phyloP scores from a whole-genome alignment of 2,888 invertebrate species.

The Agrilus cyanescens region DNA sequence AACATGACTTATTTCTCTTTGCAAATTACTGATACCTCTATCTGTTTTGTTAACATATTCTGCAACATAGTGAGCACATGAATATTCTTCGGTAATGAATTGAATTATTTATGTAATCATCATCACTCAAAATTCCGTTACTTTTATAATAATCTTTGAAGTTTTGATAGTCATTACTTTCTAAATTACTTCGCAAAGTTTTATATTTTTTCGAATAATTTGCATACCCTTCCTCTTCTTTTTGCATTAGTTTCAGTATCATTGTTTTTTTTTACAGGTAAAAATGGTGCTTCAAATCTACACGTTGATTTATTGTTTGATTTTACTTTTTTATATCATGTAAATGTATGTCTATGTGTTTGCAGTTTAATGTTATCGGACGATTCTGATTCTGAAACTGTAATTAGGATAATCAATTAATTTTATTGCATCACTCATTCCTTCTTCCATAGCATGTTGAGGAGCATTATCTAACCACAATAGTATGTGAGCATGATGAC shows the following conservation, averaged over 20 bases:
- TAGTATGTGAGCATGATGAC: conserved; percentile 18
- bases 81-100: conserved; percentile 30
- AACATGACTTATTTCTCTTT: too few species aligned
- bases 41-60: conserved; percentile 32
- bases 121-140: conserved; percentile 19
- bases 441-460: conserved; percentile 10
- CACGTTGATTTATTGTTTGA: conserved; percentile 18
- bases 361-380: conserved; percentile 21
- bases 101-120: conserved; percentile 24
- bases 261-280: conserved; percentile 16
- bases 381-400: conserved; percentile 18
- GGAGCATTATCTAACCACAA: conserved; percentile 26
- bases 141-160: conserved; percentile 13
- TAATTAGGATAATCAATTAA: conserved; percentile 20
- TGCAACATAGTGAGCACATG: conserved; percentile 31
- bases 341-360: conserved; percentile 23
- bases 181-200: conserved; percentile 9
- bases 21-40: conserved; percentile 27
- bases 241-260: conserved; percentile 16
- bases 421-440: conserved; percentile 15
- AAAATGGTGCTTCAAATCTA: conserved; percentile 23
- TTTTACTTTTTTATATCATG: conserved; percentile 19
- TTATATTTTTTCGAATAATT: conserved; percentile 7
- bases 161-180: conserved; percentile 12
- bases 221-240: conserved; percentile 7